Evolutionary conservation across 2,113 vertebrate genomes (phyloP).

Genomic region (Rhea americana): DNA sequence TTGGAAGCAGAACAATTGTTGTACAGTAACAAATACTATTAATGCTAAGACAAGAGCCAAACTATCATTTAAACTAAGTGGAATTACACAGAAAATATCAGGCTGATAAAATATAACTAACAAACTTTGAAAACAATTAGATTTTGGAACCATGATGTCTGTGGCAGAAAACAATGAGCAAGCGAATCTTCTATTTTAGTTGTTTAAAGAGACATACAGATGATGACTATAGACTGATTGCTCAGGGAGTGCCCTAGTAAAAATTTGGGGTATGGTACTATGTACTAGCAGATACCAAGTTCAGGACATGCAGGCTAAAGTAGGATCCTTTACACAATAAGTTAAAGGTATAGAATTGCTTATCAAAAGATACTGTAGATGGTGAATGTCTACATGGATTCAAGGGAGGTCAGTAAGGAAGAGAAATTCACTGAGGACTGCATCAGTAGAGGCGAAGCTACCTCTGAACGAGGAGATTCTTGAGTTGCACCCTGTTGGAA

Average conservation of each 20-base stretch:
- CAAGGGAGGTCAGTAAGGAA: neutral
- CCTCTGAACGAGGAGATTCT: neutral
- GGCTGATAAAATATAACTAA: neutral
- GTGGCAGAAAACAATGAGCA: neutral
- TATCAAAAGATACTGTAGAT: neutral
- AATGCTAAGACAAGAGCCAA: neutral
- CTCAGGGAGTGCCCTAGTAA: neutral
- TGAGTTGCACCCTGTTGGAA: neutral
- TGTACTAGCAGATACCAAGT: neutral
- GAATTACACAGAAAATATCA: neutral
- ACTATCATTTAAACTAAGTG: neutral
- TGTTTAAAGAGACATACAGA: neutral
- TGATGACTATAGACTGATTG: neutral
- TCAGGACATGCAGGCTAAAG: neutral
- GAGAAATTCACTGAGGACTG: neutral
- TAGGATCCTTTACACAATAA: neutral
- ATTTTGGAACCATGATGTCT: neutral
- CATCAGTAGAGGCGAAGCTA: neutral
- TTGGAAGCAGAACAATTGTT: neutral
- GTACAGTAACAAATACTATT: neutral
- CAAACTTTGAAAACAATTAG: neutral
- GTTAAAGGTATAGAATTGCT: neutral
- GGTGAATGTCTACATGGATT: neutral
- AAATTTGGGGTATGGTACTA: neutral
- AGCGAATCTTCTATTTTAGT: neutral